These are phyloP conservation scores for Petrocephalus sullivani DNA, from an alignment of 2,797 vertebrate species.

Conservation along the genomic window DNA sequence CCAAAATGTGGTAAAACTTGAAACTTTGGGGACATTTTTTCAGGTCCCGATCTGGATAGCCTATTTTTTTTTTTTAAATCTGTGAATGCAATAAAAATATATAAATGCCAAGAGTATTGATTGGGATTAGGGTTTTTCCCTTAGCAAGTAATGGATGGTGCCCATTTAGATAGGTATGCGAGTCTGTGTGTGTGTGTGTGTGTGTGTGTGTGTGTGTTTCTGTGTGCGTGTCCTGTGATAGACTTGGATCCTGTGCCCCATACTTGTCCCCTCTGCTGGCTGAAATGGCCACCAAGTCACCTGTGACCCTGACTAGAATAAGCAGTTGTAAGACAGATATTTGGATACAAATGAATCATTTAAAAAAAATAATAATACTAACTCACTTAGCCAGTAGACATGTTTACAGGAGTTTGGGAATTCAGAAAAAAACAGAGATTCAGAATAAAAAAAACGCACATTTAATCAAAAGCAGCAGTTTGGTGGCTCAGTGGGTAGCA, in stretches of 20 bases:
- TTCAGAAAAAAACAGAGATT: background rate
- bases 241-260: background rate
- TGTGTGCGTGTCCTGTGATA: background rate
- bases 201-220: background rate
- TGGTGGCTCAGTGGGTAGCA: background rate
- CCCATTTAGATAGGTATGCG: background rate
- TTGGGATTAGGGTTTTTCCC: background rate
- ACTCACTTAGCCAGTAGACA: background rate
- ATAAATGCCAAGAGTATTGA: background rate
- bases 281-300: background rate
- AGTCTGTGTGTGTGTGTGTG: background rate
- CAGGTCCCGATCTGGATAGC: no score
- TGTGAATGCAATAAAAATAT: background rate
- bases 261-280: background rate
- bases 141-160: background rate
- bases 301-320: background rate
- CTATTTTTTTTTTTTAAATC: background rate
- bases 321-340: background rate
- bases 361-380: background rate
- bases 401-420: background rate
- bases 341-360: background rate
- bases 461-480: background rate
- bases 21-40: no score
- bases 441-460: background rate
- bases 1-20: no score